phyloP scores from a whole-genome alignment of 2,888 invertebrate species.

The Acronicta aceris region DNA sequence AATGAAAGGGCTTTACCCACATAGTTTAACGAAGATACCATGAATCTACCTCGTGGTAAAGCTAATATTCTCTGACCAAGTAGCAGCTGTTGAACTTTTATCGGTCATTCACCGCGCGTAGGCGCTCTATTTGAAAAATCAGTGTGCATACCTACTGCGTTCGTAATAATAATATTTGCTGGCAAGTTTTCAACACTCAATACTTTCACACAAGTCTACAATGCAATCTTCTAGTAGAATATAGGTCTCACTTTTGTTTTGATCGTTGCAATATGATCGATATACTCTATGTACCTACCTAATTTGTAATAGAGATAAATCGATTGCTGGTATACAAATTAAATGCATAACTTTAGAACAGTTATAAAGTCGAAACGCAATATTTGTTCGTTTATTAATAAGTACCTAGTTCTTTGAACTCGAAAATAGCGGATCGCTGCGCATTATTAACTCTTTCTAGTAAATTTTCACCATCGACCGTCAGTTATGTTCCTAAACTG shows the following conservation, averaged over 20 bases:
- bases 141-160: slow-evolving; percentile 32
- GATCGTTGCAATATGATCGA: slow-evolving; percentile 15
- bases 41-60: slow-evolving; percentile 39
- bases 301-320: no score
- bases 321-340: no score
- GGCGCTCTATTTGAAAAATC: slow-evolving; percentile 65
- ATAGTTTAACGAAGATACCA: slow-evolving; percentile 44
- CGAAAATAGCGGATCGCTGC: no score
- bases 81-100: slow-evolving; percentile 65
- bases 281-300: not conserved
- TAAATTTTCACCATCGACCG: no score
- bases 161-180: slow-evolving; percentile 69
- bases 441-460: no score
- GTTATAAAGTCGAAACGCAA: no score
- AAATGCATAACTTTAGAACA: no score
- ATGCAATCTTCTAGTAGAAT: slow-evolving; percentile 65
- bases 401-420: no score
- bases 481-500: no score
- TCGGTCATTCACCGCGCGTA: slow-evolving; percentile 76
- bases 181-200: slow-evolving; percentile 75
- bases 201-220: slow-evolving; percentile 59
- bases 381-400: no score
- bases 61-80: slow-evolving; percentile 42
- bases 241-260: slow-evolving; percentile 66
- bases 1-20: slow-evolving; percentile 49